phyloP scores from a whole-genome alignment of 2,888 invertebrate species.

The Hecatera dysodea region DNA sequence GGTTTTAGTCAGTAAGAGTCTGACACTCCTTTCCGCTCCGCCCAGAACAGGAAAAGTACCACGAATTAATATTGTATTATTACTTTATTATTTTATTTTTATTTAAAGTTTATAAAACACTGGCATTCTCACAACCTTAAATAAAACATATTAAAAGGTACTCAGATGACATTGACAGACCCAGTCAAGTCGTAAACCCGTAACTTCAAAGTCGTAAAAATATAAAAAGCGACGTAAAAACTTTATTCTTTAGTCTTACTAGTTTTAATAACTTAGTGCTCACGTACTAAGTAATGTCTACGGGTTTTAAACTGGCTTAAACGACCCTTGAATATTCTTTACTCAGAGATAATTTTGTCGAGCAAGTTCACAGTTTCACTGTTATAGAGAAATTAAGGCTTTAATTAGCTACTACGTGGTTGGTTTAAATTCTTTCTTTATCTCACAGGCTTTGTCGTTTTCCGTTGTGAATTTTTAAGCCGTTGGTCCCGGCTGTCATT shows the following conservation, averaged over 20 bases:
- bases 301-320: background rate
- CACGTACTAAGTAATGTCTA: conserved; percentile 14
- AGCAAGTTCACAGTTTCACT: background rate
- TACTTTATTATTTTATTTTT: no score
- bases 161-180: conserved; percentile 4
- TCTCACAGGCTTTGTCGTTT: no score
- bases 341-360: background rate
- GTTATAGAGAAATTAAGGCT: conserved; percentile 5
- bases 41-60: no score
- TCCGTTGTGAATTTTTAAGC: no score
- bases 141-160: background rate
- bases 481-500: no score
- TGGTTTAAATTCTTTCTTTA: background rate
- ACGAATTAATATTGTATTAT: no score
- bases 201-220: conserved; percentile 13
- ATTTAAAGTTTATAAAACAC: no score
- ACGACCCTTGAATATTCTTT: background rate
- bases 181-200: background rate
- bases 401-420: background rate
- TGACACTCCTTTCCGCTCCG: no score
- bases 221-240: conserved; percentile 8
- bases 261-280: background rate
- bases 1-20: no score
- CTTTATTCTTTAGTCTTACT: background rate
- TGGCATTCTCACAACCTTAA: no score